Percentiles rank a stretch among this genome's conserved stretches.
These are phyloP conservation scores for Microcebus murinus DNA, from an alignment of 2,113 vertebrate species.

Conservation along the genomic window DNA sequence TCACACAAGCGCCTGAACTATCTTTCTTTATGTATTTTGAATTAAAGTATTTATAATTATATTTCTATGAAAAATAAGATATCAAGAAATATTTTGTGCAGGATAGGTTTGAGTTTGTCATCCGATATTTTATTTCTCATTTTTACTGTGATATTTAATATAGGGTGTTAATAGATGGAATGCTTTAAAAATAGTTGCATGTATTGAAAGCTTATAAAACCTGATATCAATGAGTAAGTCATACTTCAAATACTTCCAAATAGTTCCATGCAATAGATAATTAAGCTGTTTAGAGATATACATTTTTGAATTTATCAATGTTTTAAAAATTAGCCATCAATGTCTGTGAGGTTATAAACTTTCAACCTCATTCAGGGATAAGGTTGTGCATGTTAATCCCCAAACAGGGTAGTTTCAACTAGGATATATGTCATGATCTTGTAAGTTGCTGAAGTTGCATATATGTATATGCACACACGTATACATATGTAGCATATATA, in stretches of 20 bases:
- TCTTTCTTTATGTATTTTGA: background rate
- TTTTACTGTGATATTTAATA: background rate
- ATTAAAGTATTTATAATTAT: slow-evolving; percentile 4
- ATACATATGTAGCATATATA: background rate
- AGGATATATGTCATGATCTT: background rate
- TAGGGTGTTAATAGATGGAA: background rate
- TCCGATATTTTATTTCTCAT: background rate
- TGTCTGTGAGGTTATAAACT: background rate
- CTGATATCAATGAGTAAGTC: background rate
- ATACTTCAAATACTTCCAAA: background rate
- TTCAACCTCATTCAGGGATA: background rate
- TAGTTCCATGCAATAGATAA: background rate
- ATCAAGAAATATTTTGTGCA: background rate
- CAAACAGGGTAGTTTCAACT: background rate
- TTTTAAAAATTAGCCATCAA: background rate
- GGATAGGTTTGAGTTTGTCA: background rate
- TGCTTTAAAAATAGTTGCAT: background rate
- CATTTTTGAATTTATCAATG: background rate
- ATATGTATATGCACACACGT: background rate
- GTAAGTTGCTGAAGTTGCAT: background rate
- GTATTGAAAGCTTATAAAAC: background rate
- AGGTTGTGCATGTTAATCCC: background rate
- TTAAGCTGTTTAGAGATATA: background rate
- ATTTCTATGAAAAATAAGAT: background rate
- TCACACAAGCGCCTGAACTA: background rate